phyloP scores from a whole-genome alignment of 2,888 invertebrate genomes.

The Ligdia adustata region DNA sequence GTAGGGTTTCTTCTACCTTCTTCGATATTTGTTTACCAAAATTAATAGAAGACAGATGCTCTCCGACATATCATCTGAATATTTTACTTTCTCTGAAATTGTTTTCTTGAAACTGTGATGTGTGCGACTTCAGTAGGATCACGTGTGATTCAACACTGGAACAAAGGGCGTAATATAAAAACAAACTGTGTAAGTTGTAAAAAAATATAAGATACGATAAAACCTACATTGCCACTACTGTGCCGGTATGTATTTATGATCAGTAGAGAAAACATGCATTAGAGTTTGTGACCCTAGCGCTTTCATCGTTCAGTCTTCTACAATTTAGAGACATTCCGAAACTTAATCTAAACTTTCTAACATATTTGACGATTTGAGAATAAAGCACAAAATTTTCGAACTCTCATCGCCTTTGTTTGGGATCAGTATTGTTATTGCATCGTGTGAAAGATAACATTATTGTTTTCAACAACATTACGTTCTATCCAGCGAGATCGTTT shows the following conservation, averaged over 20 bases:
- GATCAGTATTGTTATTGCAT: not conserved
- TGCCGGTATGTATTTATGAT: not conserved
- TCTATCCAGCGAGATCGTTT: no score
- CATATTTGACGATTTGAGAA: not conserved
- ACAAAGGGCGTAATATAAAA: not conserved
- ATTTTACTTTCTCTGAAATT: no score
- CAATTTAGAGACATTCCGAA: not conserved
- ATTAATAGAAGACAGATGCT: no score
- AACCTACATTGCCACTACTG: not conserved
- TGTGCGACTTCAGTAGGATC: no score
- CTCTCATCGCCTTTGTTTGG: constrained; percentile 2
- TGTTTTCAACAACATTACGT: no score
- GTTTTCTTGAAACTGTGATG: no score
- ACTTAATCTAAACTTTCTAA: constrained; percentile 4
- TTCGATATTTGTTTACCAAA: not conserved
- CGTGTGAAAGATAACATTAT: not conserved
- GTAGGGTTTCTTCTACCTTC: not conserved
- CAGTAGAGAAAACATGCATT: not conserved
- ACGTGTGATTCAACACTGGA: no score
- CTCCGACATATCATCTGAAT: no score
- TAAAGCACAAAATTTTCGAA: not conserved
- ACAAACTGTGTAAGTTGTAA: not conserved
- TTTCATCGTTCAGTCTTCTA: not conserved
- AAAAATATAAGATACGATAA: no score
- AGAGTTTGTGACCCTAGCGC: not conserved